Evolutionary conservation across 2,113 vertebrate species (phyloP), one percentile per base, ranked within the genome.

Genomic region (Bujurquina vittata): DNA sequence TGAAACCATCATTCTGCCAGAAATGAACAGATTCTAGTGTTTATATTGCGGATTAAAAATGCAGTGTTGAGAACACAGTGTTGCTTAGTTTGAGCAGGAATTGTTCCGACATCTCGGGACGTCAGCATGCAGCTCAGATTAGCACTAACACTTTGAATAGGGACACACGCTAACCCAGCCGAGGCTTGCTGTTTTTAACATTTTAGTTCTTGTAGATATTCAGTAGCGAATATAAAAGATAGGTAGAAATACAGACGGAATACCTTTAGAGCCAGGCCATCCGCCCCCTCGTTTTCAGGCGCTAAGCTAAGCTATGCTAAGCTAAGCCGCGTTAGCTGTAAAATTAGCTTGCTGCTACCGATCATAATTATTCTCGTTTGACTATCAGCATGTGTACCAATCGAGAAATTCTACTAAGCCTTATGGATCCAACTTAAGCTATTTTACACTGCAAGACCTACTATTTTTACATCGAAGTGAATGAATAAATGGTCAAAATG

Each of bases 31-130:
- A 29, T 26, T 59, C 15, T 10, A 43, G 55, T 40, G 22, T 18
- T 23, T 10, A n/a, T 18, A 35, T 4, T 57, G 54, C 23, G 22
- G 23, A 20, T 52, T 22, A 56, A 37, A 75, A 37, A 57, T 37
- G 65, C 49, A 72, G 17, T 52, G 46, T 0, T 4, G 43, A 52
- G 26, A 18, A 26, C 29, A 72, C 67, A 7, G 26, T 8, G 65
- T 23, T 12, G 23, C 43, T 29, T 49, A 69, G 40, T 49, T 69
- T 69, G 40, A 69, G 15, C 15, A 31, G 1, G 63, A 69, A 69
- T 52, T 69, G 46, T 7, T 72, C 67, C 67, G 67, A 72, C 43
- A 72, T 54, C 46, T 72, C 52, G 7, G 46, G 67, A 72, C 46
- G 29, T 31, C 26, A 6, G 20, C 31, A 17, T 8, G 11, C 6